These are phyloP conservation scores for Agrochola macilenta DNA, from an alignment of 2,888 invertebrate species.

Conservation along the genomic window DNA sequence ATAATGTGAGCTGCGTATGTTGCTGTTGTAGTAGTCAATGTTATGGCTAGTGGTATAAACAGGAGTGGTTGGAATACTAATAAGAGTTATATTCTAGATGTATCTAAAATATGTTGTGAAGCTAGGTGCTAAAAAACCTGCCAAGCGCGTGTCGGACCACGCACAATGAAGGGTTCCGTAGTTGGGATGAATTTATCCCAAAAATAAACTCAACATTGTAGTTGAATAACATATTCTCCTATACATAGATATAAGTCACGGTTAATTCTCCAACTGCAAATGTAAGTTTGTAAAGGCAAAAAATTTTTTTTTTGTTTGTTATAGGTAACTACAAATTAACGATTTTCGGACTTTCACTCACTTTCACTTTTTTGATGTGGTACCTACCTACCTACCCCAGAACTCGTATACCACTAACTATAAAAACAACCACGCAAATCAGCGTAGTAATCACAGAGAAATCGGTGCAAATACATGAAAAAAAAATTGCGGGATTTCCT, in stretches of 20 bases:
- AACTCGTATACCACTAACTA: neutral
- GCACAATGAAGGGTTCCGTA: too few relatives aligned
- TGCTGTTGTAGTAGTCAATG: constrained; percentile 8
- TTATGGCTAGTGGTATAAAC: constrained; percentile 18
- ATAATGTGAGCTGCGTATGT: constrained; percentile 9
- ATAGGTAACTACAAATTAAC: too few relatives aligned
- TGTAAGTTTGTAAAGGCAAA: too few relatives aligned
- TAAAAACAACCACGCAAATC: neutral
- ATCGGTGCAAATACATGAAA: neutral
- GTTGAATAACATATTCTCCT: too few relatives aligned
- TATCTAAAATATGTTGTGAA: neutral
- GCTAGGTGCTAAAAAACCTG: neutral
- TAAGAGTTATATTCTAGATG: neutral
- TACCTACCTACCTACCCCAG: neutral
- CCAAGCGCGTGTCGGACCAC: too few relatives aligned
- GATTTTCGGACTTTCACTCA: too few relatives aligned
- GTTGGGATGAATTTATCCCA: too few relatives aligned
- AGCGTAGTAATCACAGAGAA: neutral
- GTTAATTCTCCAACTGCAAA: neutral
- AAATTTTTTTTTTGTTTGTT: too few relatives aligned
- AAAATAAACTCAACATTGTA: too few relatives aligned
- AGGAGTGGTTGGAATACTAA: constrained; percentile 2
- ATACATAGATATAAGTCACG: too few relatives aligned
- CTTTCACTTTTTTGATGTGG: neutral
- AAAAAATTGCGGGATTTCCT: neutral